Base-by-base conservation (phyloP, 2,113 vertebrate genomes). In the Sylvicapra grimmia region DNA sequence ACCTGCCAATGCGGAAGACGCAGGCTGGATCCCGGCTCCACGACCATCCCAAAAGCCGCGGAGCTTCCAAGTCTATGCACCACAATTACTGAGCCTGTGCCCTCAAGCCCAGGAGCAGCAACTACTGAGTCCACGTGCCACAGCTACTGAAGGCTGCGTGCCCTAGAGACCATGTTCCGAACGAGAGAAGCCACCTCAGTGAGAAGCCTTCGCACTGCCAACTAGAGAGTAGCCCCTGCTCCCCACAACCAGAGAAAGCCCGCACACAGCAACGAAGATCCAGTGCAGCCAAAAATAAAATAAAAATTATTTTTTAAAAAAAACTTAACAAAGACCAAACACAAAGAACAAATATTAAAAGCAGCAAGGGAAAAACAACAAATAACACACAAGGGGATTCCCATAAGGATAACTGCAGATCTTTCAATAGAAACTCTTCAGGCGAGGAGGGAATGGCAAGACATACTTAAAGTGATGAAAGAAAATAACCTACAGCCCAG, bases 31-130 rank as follows among this genome's bases (percentile, higher is more conserved):
- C 72, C 21, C 3, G 0, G 72, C 40, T 75, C 68, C n/a, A 40
- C 1, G 3, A 6, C 1, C 19, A 23, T 25, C 36, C 72, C 72
- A 44, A 10, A 75, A 25, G 21, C 11, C 6, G 0, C 1, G 4
- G 72, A 75, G 36, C 72, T 44, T 13, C 72, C 72, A 25, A 44
- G 72, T 36, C 68, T 12, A 2, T 13, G 68, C 5, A 40, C 36
- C 68, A 40, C 68, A 75, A 13, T 11, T 40, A 75, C 36, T 75
- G 19, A 40, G 36, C 68, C 68, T 23, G 36, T 40, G 36, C 68
- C 31, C 68, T 75, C 4, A 3, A 75, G 68, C 10, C 68, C 3
- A 0, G 21, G 6, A 75, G 36, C 0, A 1, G 72, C 68, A 72
- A 11, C 11, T 40, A 75, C 33, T 40, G 36, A 75, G 68, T 21